These are phyloP conservation scores for Platichthys stellatus DNA, from an alignment of 2,113 vertebrate species.

Conservation along the genomic window DNA sequence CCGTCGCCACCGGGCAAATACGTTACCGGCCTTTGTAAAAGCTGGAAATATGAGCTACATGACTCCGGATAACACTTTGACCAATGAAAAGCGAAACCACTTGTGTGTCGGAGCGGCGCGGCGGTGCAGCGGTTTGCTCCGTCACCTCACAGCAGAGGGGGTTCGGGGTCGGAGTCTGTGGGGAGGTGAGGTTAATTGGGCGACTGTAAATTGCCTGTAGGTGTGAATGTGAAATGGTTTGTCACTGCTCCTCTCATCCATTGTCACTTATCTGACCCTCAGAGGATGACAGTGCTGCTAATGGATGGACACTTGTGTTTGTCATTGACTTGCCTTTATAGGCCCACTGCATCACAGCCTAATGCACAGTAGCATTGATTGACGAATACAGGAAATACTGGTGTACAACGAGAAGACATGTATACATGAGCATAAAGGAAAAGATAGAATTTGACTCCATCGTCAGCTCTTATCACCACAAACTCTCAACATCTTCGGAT, in stretches of 20 bases:
- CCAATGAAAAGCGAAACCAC: background rate
- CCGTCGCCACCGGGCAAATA: constrained; percentile 47
- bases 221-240: background rate
- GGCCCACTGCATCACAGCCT: background rate
- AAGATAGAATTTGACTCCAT: background rate
- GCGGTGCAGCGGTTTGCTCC: background rate
- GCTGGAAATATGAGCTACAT: constrained; percentile 12
- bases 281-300: background rate
- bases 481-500: too few relatives aligned
- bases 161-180: too few relatives aligned
- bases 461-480: too few relatives aligned
- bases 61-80: background rate
- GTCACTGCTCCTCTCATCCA: background rate
- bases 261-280: background rate
- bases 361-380: too few relatives aligned
- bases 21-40: constrained; percentile 1
- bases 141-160: background rate
- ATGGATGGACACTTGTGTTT: background rate
- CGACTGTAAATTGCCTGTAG: background rate
- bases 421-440: background rate
- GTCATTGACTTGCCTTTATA: background rate
- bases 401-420: background rate
- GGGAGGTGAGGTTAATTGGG: background rate
- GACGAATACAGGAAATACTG: too few relatives aligned
- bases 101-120: background rate